Base-by-base conservation (phyloP, 30 jellyfish, hydroid and myxozoan genomes). In the Aurelia aurita complex sp. Pacific region DNA sequence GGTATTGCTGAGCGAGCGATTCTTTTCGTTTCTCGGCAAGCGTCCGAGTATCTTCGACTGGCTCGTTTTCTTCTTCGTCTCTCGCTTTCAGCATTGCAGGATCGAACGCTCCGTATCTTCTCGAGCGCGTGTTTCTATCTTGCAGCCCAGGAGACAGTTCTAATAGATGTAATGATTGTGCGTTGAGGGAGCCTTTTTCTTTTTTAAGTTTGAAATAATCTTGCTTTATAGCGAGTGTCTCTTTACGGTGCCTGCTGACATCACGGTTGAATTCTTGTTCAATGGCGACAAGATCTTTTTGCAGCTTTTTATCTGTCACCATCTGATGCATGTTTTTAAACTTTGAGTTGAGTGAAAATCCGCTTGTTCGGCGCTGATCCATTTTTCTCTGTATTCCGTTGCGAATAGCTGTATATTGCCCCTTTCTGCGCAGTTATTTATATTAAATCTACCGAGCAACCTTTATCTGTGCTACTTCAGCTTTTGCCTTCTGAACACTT, bases 21-120 rank as follows among this genome's bases (percentile, higher is more conserved):
- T 83, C 92, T 33, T 54, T 71, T 29, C 92, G 92, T 18, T 73
- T 73, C 43, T 83, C 92, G n/a, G 86, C 76, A 73, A 83, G 54
- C 5, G 92, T 69, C 14, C 92, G 81, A 18, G 52, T 83, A 43
- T 83, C 92, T 50, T 35, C 86, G 43, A 36, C 75, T 14, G 83
- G 85, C 16, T 67, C 61, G 72, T 16, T 52, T 15, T 62, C 82
- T 42, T 69, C 88, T 11, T 85, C 94, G 78, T 85, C 94, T 35
- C 81, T 74, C 54, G 94, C 94, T 53, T 85, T 85, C 16, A 74
- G 66, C 94, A 85, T 64, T 2, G 94, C 94, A 3, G 94, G 88
- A 40, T 85, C 94, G 71, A 63, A 85, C 7, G 68, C 76, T 2
- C 94, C 94, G 64, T 46, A 85, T 50, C 94, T 65, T 52, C 83